Evolutionary conservation across 2,113 vertebrate species (phyloP).

Genomic region (Neopipo cinnamomea): DNA sequence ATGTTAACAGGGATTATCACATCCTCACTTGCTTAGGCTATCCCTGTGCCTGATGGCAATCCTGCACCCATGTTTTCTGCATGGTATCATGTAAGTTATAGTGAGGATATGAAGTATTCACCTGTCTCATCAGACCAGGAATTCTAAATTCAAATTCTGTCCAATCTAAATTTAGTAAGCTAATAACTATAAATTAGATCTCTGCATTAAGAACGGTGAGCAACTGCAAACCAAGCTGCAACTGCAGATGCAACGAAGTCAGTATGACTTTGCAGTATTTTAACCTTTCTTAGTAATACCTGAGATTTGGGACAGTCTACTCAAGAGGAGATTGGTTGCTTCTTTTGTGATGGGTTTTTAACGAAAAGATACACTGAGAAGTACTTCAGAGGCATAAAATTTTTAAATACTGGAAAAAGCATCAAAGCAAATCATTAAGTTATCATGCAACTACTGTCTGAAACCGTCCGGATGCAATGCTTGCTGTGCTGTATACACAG

Average conservation of each 20-base stretch:
- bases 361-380: not conserved
- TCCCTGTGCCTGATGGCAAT: not conserved
- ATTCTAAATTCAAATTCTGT: not conserved
- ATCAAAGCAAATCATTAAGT: not conserved
- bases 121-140: not conserved
- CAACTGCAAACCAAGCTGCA: not conserved
- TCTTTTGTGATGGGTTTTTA: not conserved
- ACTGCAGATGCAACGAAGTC: not conserved
- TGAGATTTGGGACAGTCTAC: not conserved
- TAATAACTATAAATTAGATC: not conserved
- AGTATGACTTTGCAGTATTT: slow-evolving; percentile 21
- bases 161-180: not conserved
- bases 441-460: not conserved
- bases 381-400: not conserved
- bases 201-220: not conserved
- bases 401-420: not conserved
- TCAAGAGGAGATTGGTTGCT: not conserved
- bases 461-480: not conserved
- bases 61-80: not conserved
- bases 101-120: not conserved
- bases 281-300: not conserved
- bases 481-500: not conserved
- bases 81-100: rapidly evolving
- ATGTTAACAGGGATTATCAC: not conserved
- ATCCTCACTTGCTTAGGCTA: not conserved